Evolutionary conservation across 2,888 invertebrate species (phyloP), one percentile per base, ranked within the genome.

Genomic region (Nemapogon koenigi): DNA sequence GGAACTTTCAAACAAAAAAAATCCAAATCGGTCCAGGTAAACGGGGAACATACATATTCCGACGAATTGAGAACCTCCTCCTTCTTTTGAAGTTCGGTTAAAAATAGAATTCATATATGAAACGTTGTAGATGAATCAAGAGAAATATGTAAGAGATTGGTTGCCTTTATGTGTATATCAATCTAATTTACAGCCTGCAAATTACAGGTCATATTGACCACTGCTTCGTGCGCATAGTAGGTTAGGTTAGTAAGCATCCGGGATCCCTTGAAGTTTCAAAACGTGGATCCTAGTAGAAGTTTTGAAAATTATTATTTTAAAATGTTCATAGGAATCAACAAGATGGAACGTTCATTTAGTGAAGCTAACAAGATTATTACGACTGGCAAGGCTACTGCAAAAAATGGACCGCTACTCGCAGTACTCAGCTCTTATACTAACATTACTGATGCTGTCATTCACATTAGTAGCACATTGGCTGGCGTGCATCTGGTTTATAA

Each of bases 341-440:
- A 84, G 83, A 47, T 83, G 85, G 33, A 90, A 91, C 57, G 93
- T 95, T 48, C 95, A 96, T 79, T 84, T 97, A 60, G 89, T 97
- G 50, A 97, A 97, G 75, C 80, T 97, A 56, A 96, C 95, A 41
- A 84, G 97, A 51, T 81, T 97, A 52, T 79, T 97, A 48, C 86
- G 97, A 38, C 81, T 97, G 50, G 94, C 94, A 13, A 83, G 97
- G 38, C 81, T 97, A 36, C 82, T 96, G 47, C 96, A 96, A 81
- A 97, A 97, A 81, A 92, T 97, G 86, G 97, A 97, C 75, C 85
- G 96, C 57, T 97, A 96, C 72, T 94, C 94, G 7, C 96, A 97
- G 70, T 96, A 97, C 75, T 94, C 94, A 46, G 94, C 94, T 39
- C 89, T 97, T 72, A 95, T 97, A 54, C 82, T 97, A 47, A 94